Percentiles rank a stretch among this genome's conserved stretches.
Conservation (phyloP, 2,797 vertebrate species). For the Streptopelia turtur region DNA sequence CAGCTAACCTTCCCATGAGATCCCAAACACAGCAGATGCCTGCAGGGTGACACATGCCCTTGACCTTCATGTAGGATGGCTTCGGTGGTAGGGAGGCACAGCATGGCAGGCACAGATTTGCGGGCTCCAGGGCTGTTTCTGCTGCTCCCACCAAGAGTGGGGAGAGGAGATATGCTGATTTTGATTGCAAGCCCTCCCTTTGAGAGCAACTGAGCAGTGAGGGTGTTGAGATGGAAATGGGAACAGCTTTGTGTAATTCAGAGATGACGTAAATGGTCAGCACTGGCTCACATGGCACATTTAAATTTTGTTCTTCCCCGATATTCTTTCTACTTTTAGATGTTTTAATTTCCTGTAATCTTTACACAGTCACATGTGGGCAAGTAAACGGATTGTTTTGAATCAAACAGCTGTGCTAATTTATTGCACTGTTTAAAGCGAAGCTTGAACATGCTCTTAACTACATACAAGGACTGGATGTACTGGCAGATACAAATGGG, state of each 20-base stretch:
- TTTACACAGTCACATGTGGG: neutral
- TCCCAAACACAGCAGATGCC: neutral
- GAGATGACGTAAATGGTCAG: neutral
- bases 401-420: slow-evolving; percentile 24
- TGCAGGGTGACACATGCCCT: fast-evolving
- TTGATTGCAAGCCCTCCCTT: neutral
- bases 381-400: slow-evolving; percentile 31
- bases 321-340: neutral
- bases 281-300: neutral
- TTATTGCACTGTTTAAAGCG: neutral
- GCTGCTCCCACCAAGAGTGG: neutral
- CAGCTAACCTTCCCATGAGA: neutral
- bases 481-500: fast-evolving
- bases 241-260: neutral
- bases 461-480: neutral
- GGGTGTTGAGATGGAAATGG: neutral
- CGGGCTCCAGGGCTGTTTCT: neutral
- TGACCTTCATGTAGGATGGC: neutral
- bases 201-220: neutral
- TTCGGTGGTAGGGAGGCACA: neutral
- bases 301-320: neutral
- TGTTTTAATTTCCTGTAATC: neutral
- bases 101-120: neutral
- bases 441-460: neutral
- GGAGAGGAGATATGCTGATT: neutral